These are phyloP conservation scores for Percina caprodes DNA, from an alignment of 2,113 vertebrate species.

Conservation along the genomic window DNA sequence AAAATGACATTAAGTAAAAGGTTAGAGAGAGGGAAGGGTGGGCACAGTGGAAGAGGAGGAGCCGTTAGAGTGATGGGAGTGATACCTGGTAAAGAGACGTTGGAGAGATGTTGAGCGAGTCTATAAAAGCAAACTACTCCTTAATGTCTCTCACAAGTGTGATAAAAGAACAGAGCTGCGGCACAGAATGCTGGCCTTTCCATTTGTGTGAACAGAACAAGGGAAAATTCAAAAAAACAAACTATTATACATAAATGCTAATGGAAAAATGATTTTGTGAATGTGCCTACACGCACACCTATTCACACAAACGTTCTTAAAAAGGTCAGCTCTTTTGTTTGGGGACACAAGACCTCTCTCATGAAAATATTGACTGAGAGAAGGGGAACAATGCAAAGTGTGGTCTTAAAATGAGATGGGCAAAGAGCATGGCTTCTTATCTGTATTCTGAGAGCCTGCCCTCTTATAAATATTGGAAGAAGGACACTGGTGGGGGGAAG, in stretches of 20 bases:
- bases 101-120: slow-evolving; percentile 71
- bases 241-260: slow-evolving; percentile 66
- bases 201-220: slow-evolving; percentile 61
- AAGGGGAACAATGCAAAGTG: slow-evolving; percentile 61
- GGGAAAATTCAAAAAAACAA: slow-evolving; percentile 52
- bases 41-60: slow-evolving; percentile 30
- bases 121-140: slow-evolving; percentile 78
- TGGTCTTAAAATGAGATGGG: slow-evolving; percentile 64
- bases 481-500: slow-evolving; percentile 74
- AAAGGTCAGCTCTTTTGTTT: slow-evolving; percentile 75
- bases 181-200: slow-evolving; percentile 58
- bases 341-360: slow-evolving; percentile 59
- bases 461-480: slow-evolving; percentile 84
- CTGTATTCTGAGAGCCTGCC: slow-evolving; percentile 74
- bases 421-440: slow-evolving; percentile 67
- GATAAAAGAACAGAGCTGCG: slow-evolving; percentile 71
- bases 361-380: slow-evolving; percentile 73
- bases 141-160: slow-evolving; percentile 76
- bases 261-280: slow-evolving; percentile 67
- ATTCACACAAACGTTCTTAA: slow-evolving; percentile 54
- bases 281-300: slow-evolving; percentile 35
- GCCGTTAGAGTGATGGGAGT: slow-evolving; percentile 53
- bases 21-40: background rate
- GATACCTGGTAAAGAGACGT: slow-evolving; percentile 71
- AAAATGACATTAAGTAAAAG: slow-evolving; percentile 23